A percentile compares a stretch with the other conserved stretches of the same genome.
Evolutionary conservation across 1,140 invertebrate species (phyloP).

Genomic region (Gryon sp.): DNA sequence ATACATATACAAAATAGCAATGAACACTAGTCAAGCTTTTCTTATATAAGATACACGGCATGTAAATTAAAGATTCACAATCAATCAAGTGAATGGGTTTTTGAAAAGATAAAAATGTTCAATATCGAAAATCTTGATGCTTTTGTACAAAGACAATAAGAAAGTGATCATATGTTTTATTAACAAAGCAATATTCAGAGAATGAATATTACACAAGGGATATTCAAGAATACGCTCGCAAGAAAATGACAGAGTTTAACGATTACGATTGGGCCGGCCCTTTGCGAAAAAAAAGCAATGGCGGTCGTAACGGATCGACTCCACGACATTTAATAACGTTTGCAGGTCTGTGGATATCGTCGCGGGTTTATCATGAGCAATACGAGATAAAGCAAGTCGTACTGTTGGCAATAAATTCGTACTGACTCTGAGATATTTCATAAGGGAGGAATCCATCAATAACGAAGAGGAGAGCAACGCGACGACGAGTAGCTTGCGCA

Average conservation of each 20-base stretch:
- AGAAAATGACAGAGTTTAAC: conserved; percentile 52
- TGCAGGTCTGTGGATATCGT: conserved; percentile 71
- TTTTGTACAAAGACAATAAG: conserved; percentile 7
- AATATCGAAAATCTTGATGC: conserved; percentile 6
- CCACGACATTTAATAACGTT: conserved; percentile 62
- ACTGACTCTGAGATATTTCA: conserved; percentile 78
- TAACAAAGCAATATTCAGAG: conserved; percentile 54
- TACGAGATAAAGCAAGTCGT: conserved; percentile 78
- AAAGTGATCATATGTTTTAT: conserved; percentile 56
- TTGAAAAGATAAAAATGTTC: not conserved
- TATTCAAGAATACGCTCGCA: conserved; percentile 52
- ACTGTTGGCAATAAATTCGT: conserved; percentile 79
- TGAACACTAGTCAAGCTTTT: too few species aligned
- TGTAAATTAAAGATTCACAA: too few species aligned
- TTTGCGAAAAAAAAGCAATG: conserved; percentile 54
- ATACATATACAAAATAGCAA: too few species aligned
- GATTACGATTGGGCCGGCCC: conserved; percentile 49
- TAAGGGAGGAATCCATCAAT: conserved; percentile 80
- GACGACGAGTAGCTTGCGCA: conserved; percentile 62
- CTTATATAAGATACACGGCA: too few species aligned
- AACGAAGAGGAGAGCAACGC: conserved; percentile 64
- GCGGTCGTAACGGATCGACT: conserved; percentile 51
- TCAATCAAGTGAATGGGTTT: too few species aligned
- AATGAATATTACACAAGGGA: conserved; percentile 55
- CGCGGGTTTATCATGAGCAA: conserved; percentile 79